These are phyloP conservation scores for Encarsia formosa DNA, from an alignment of 2,888 invertebrate genomes.

Conservation along the genomic window DNA sequence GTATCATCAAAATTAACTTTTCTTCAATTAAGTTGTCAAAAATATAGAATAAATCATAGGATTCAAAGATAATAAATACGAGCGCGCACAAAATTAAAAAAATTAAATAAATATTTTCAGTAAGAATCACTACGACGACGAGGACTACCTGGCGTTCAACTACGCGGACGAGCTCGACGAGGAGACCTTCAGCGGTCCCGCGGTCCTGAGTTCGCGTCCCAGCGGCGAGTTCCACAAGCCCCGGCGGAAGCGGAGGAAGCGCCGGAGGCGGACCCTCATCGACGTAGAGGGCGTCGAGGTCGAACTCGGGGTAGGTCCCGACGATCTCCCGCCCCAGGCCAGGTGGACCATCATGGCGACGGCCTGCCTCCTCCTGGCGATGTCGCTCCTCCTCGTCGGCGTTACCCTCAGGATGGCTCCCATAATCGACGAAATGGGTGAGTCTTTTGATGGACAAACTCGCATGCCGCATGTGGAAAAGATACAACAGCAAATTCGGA, in stretches of 20 bases:
- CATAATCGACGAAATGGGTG: slow-evolving; percentile 93
- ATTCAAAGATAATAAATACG: no score
- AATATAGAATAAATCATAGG: no score
- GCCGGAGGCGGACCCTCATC: slow-evolving; percentile 37
- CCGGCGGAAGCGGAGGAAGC: slow-evolving; percentile 42
- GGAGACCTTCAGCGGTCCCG: slow-evolving; percentile 39
- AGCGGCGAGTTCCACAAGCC: slow-evolving; percentile 30
- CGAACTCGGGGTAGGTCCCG: slow-evolving; percentile 63
- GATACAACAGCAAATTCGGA: no score
- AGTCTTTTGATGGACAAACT: slow-evolving; percentile 49
- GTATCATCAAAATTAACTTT: no score
- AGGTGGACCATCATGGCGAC: slow-evolving; percentile 90
- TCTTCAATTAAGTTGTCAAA: no score
- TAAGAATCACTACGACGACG: slow-evolving; percentile 52
- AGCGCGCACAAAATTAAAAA: no score
- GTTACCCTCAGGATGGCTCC: slow-evolving; percentile 91
- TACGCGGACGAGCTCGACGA: slow-evolving; percentile 53
- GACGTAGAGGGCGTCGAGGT: slow-evolving; percentile 38
- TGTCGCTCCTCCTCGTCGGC: slow-evolving; percentile 85
- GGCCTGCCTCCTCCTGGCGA: slow-evolving; percentile 79
- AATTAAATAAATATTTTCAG: no score
- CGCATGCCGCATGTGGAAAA: neutral
- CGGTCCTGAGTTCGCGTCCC: slow-evolving; percentile 25
- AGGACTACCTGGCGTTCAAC: slow-evolving; percentile 55
- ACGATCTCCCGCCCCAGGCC: slow-evolving; percentile 78